Percentiles rank a stretch among this genome's conserved stretches.
phyloP scores from a whole-genome alignment of 2,888 invertebrate genomes.

The Drosophila melanocephala region DNA sequence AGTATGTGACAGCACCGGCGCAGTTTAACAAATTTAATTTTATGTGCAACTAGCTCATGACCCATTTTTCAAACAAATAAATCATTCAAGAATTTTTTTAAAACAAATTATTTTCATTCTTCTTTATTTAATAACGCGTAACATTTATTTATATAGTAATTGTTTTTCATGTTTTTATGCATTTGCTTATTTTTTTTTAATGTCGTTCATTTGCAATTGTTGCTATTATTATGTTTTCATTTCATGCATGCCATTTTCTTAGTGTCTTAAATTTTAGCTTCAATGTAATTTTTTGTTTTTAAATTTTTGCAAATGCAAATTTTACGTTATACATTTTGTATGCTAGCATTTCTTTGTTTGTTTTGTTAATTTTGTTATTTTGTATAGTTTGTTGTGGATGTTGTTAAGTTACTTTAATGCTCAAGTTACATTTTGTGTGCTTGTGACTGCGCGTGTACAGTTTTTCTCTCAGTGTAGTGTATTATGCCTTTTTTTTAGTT shows the following conservation, averaged over 20 bases:
- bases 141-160: constrained; percentile 87
- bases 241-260: constrained; percentile 36
- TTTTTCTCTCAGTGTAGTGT: constrained; percentile 60
- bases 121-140: constrained; percentile 89
- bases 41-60: constrained; percentile 41
- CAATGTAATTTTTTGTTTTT: constrained; percentile 37
- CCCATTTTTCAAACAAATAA: constrained; percentile 4
- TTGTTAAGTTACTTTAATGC: constrained; percentile 42
- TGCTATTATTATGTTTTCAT: constrained; percentile 53
- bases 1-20: constrained; percentile 73
- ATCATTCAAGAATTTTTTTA: constrained; percentile 73
- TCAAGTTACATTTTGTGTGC: constrained; percentile 52
- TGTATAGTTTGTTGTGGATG: constrained; percentile 42
- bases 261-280: constrained; percentile 36
- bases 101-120: constrained; percentile 86
- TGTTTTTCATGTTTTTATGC: constrained; percentile 71
- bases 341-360: constrained; percentile 36
- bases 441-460: constrained; percentile 45
- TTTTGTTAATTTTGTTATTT: constrained; percentile 26
- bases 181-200: constrained; percentile 51
- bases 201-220: constrained; percentile 67
- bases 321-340: constrained; percentile 55
- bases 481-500: constrained; percentile 41
- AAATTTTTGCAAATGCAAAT: constrained; percentile 53
- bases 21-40: constrained; percentile 65